A percentile compares a stretch with the other conserved stretches of the same genome.
These are phyloP conservation scores for Danio albolineatus DNA, from an alignment of 2,797 vertebrate species.

Conservation along the genomic window DNA sequence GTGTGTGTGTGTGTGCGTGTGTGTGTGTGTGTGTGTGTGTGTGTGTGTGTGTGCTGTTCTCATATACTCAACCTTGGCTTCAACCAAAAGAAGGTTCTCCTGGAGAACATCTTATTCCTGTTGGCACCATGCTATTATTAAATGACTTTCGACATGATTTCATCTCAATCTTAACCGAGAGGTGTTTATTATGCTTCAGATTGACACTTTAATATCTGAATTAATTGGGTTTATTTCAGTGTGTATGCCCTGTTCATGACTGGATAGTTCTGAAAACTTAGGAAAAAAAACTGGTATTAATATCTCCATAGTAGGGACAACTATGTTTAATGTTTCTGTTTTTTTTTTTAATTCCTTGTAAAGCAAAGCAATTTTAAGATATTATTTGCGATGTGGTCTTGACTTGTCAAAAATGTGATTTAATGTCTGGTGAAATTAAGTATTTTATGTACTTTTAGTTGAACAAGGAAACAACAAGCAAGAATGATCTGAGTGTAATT, in stretches of 20 bases:
- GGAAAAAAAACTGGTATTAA: neutral
- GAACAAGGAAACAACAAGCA: conserved; percentile 8
- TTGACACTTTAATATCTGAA: neutral
- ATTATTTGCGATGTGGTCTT: neutral
- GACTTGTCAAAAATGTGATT: neutral
- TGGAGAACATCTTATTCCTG: conserved; percentile 59
- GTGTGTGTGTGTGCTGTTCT: conserved; percentile 51
- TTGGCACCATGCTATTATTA: conserved; percentile 44
- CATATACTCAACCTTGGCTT: conserved; percentile 66
- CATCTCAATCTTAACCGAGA: neutral
- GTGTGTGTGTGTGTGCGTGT: conserved; percentile 36
- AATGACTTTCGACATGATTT: conserved; percentile 41
- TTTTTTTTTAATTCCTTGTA: neutral
- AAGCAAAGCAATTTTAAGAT: conserved; percentile 29
- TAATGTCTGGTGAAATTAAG: conserved; percentile 22
- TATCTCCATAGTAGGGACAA: neutral
- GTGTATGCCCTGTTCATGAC: neutral
- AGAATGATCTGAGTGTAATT: conserved; percentile 17
- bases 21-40: no score
- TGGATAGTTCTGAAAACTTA: neutral
- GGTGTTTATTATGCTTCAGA: neutral
- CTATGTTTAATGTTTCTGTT: conserved; percentile 4
- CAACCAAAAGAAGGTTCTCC: conserved; percentile 73
- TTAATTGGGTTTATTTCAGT: neutral
- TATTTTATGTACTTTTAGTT: neutral